Percentiles rank a stretch among this genome's conserved stretches.
phyloP scores from a whole-genome alignment of 92 coral and sea anemone genomes.

The Parazoanthus darwini region DNA sequence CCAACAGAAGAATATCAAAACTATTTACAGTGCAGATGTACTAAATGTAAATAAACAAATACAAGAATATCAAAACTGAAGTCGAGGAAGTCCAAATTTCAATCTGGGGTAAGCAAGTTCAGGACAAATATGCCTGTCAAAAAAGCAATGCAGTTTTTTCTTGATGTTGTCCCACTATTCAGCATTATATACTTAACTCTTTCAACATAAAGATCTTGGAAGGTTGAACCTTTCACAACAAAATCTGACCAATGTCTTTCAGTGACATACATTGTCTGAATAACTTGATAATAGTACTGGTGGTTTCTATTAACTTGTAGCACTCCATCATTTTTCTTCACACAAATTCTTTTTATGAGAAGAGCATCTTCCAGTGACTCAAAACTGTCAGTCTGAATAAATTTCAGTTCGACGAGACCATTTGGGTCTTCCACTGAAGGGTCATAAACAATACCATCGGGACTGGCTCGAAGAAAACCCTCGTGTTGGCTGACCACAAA shows the following conservation, averaged over 20 bases:
- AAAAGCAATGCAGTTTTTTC: slow-evolving; percentile 39
- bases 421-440: slow-evolving; percentile 33
- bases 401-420: slow-evolving; percentile 51
- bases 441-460: slow-evolving; percentile 51
- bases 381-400: slow-evolving; percentile 39
- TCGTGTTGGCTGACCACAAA: slow-evolving; percentile 42
- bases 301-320: slow-evolving; percentile 36
- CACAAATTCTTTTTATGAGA: slow-evolving; percentile 49
- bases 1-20: too few species aligned
- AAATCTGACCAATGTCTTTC: slow-evolving; percentile 39
- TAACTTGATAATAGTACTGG: slow-evolving; percentile 55
- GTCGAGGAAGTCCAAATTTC: slow-evolving; percentile 50
- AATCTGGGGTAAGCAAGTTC: slow-evolving; percentile 60
- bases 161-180: slow-evolving; percentile 27
- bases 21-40: too few species aligned
- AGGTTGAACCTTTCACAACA: slow-evolving; percentile 36
- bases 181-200: slow-evolving; percentile 3
- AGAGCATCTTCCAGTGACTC: slow-evolving; percentile 45
- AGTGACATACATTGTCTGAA: slow-evolving; percentile 60
- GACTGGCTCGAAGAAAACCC: slow-evolving; percentile 55
- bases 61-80: slow-evolving; percentile 7
- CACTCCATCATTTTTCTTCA: not conserved
- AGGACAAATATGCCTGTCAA: slow-evolving; percentile 49
- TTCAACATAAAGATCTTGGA: slow-evolving; percentile 27
- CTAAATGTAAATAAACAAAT: not conserved